Conservation (phyloP, 1,140 invertebrate genomes). For the Dysdera silvatica region DNA sequence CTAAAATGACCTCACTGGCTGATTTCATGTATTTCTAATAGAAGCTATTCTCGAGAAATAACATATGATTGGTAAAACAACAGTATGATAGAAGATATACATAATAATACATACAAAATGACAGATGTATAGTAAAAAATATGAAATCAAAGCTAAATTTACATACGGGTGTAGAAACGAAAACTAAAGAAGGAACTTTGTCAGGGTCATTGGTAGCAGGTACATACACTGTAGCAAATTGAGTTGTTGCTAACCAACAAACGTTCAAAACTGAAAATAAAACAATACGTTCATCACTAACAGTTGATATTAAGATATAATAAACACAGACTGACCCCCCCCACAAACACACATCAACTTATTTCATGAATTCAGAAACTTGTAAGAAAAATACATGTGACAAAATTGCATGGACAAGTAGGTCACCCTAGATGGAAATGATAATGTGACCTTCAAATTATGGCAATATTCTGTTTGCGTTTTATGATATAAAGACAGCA, state of each 20-base stretch:
- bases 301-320: not conserved
- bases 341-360: not conserved
- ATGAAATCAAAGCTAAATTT: slow-evolving; percentile 1
- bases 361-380: too few relatives aligned
- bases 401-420: too few relatives aligned
- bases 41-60: too few relatives aligned
- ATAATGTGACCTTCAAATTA: too few relatives aligned
- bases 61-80: too few relatives aligned
- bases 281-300: not conserved
- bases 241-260: slow-evolving; percentile 64
- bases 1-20: too few relatives aligned
- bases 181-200: slow-evolving; percentile 41
- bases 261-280: slow-evolving; percentile 51
- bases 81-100: too few relatives aligned
- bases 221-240: slow-evolving; percentile 59
- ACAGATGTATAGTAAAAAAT: not conserved
- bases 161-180: slow-evolving; percentile 20
- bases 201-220: slow-evolving; percentile 44
- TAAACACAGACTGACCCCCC: not conserved
- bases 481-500: too few relatives aligned
- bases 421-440: too few relatives aligned
- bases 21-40: too few relatives aligned
- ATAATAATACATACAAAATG: slow-evolving; percentile 29
- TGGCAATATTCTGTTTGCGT: too few relatives aligned
- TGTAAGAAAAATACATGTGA: too few relatives aligned